Evolutionary conservation across 2,797 vertebrate species (phyloP).

Genomic region (Onychomys leucogaster): DNA sequence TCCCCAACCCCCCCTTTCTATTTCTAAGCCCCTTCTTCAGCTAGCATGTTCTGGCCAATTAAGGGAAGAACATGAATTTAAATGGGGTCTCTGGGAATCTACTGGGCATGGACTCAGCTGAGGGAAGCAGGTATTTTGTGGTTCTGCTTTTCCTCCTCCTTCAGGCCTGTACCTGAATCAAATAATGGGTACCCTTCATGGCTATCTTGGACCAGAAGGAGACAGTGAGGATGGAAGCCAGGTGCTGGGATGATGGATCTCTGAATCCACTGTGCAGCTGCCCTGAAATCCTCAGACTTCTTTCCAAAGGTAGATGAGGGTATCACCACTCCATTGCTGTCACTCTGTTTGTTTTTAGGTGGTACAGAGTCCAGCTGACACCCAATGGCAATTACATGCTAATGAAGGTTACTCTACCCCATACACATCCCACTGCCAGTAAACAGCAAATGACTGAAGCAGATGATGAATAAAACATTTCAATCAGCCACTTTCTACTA

Average conservation of each 20-base stretch:
- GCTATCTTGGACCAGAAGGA: background rate
- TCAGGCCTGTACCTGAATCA: background rate
- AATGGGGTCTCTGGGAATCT: background rate
- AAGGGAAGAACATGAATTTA: background rate
- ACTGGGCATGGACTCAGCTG: background rate
- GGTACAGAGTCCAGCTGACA: background rate
- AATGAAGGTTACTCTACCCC: background rate
- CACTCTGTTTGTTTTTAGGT: constrained; percentile 18
- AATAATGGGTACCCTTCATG: background rate
- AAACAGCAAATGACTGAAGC: background rate
- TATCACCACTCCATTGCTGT: background rate
- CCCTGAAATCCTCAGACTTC: background rate
- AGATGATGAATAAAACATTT: background rate
- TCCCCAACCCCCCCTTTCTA: too few species aligned
- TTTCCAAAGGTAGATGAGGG: background rate
- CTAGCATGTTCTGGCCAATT: background rate
- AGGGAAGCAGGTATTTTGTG: background rate
- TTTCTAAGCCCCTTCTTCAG: background rate
- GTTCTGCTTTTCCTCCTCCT: constrained; percentile 33
- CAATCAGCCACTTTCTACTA: constrained; percentile 32
- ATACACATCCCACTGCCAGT: background rate
- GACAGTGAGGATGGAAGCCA: background rate
- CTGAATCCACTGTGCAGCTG: background rate
- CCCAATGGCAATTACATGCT: background rate
- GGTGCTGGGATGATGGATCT: background rate